phyloP scores from a whole-genome alignment of 2,113 vertebrate species.

The Microcebus lehilahytsara region DNA sequence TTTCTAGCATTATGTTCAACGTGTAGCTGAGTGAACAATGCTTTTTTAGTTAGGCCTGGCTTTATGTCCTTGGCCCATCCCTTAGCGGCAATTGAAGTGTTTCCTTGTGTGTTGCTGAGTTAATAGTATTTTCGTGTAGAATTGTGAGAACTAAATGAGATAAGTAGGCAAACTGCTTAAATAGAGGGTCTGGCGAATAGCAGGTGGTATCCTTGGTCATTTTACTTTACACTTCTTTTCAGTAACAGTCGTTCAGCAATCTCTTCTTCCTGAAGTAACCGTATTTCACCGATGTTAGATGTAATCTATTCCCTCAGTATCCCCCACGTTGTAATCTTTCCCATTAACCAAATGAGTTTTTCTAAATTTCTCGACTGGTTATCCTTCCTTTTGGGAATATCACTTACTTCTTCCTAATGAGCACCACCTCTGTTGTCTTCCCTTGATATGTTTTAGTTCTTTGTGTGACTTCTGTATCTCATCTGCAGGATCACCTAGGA shows the following conservation, averaged over 20 bases:
- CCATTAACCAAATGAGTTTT: background rate
- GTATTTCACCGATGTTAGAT: too few species aligned
- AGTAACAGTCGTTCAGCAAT: background rate
- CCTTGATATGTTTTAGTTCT: background rate
- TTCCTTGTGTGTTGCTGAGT: background rate
- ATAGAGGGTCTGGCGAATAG: background rate
- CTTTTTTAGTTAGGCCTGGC: background rate
- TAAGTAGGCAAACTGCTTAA: background rate
- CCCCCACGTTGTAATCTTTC: background rate
- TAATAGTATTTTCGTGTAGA: background rate
- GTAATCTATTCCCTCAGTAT: accelerated
- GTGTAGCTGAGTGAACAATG: background rate
- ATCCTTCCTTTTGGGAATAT: background rate
- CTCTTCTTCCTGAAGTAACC: background rate
- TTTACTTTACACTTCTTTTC: background rate
- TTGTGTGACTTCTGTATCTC: background rate
- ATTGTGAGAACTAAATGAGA: background rate
- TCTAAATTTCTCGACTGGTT: background rate
- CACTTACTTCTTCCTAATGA: background rate
- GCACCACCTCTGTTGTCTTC: background rate
- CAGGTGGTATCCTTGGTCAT: background rate
- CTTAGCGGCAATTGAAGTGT: background rate
- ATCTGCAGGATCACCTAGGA: background rate
- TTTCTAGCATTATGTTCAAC: background rate
- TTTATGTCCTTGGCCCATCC: background rate